Base-by-base conservation (phyloP, 2,888 invertebrate species). In the Thereva unica region DNA sequence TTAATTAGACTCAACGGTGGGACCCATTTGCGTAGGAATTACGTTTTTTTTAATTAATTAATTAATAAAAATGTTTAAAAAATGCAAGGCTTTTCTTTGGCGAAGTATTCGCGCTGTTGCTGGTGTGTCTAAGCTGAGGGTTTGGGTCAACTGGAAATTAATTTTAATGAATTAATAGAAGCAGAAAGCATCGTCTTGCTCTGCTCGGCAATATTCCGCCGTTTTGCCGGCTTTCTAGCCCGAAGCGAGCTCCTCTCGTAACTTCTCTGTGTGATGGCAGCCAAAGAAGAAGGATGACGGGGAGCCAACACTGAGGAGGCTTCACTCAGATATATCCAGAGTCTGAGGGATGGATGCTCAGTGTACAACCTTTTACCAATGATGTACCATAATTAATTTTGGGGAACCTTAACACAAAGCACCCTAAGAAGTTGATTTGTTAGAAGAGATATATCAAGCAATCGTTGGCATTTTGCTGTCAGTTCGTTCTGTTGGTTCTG, bases 81-180 rank as follows among this genome's bases (percentile, higher is more conserved):
- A 50, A 23, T 23, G 23, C 23, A 23, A 23, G 23, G 23, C 23
- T 23, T 23, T 23, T 23, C 23, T 50, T 23, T 35, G 23, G 34
- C n/a, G n/a, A 23, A 50, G 10, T 50, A 34, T 10, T 23, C 6
- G 12, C 9, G 5, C n/a, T 23, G 34, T 34, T 50, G 50, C 35
- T 50, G 50, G 23, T 35, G 23, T 50, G 35, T 9, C 35, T 50
- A 7, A 23, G 6, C 34, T 23, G 7, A 34, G 12, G 4, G 23
- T 40, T 9, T 12, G 37, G 65, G 65, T 47, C 55, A 66, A 45
- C 50, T 42, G 49, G 50, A 66, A 66, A 66, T 66, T 56, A 66
- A 66, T 66, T 66, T 56, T 66, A 66, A 66, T 66, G 65, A 56
- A 66, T 66, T 56, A 55, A 66, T 66, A 55, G 55, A 56, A 45